phyloP scores from a whole-genome alignment of 2,888 invertebrate genomes.

The Meandrusa payeni region DNA sequence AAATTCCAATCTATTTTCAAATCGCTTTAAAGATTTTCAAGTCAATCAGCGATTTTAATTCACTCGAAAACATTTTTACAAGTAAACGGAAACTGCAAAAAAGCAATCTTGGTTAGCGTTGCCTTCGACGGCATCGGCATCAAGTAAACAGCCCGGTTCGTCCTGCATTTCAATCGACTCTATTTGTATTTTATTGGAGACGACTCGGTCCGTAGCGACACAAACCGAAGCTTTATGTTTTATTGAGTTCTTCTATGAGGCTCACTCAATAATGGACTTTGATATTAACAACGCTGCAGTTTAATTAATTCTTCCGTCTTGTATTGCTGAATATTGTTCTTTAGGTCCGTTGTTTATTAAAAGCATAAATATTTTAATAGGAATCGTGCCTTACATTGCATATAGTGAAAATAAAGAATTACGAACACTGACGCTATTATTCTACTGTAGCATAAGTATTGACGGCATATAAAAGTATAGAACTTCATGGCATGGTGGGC shows the following conservation, averaged over 20 bases:
- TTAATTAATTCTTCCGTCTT: conserved; percentile 43
- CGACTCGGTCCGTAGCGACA: conserved; percentile 49
- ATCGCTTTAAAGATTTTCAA: too few relatives aligned
- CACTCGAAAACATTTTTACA: conserved; percentile 63
- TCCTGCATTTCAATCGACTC: conserved; percentile 75
- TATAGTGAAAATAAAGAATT: too few relatives aligned
- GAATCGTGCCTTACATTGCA: not conserved
- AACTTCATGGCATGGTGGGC: too few relatives aligned
- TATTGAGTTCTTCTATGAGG: conserved; percentile 66
- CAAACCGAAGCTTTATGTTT: conserved; percentile 60
- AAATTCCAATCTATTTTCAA: too few relatives aligned
- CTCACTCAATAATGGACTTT: conserved; percentile 46
- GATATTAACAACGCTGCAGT: conserved; percentile 47
- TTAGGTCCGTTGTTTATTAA: conserved; percentile 9
- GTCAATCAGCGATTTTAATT: conserved; percentile 48
- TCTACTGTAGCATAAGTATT: too few relatives aligned
- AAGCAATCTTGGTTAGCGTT: conserved; percentile 73
- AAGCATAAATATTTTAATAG: conserved; percentile 3
- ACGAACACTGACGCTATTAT: too few relatives aligned
- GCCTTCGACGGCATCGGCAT: conserved; percentile 53
- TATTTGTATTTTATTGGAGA: conserved; percentile 76
- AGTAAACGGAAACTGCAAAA: conserved; percentile 62
- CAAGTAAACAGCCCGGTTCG: conserved; percentile 66
- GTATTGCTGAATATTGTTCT: conserved; percentile 4
- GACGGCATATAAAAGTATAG: too few relatives aligned